Base-by-base conservation (phyloP, 2,888 invertebrate genomes). In the Buathra laborator region DNA sequence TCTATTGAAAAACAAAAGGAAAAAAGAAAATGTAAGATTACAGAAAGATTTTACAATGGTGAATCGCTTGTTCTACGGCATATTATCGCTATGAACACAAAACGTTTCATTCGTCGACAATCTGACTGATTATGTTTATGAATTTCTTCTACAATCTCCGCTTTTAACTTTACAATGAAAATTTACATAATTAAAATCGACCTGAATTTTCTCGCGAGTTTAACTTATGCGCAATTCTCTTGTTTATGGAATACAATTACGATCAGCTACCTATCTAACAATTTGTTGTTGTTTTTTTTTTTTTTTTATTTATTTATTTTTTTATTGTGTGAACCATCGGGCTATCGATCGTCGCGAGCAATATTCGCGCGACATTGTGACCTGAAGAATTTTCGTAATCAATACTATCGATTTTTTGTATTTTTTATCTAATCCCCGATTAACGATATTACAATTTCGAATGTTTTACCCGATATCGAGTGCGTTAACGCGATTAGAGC, bases 211-310 rank as follows among this genome's bases (percentile, higher is more conserved):
- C 62, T 62, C 46, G 53, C 56, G 67, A 64, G 32, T 48, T 66
- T 2, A 51, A 24, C 71, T 68, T 62, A 77, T 79, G 72, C 64
- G 71, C 16, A 43, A 79, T 53, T 32, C 46, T 44, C n/a, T 51
- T 72, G 43, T 62, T 70, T 76, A 68, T 77, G 32, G 53, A 77
- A 66, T 76, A 77, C 59, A 70, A 80, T 79, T 70, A 74, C 70
- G 51, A 78, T 85, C 79, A 37, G 67, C 85, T 82, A 85, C 75
- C 77, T 84, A 84, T 43, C 75, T 79, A 82, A 66, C 64, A 19
- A 29, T 71, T 79, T 79, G 72, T 67, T 10, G 59, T 77, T 56
- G 62, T 76, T 19, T 37, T 19, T 1, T 46, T 81, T 14, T 68
- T 67, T 75, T 19, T 74, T 37, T 44, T n/a, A n/a, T 74, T 68